Conservation (phyloP, 2,888 invertebrate genomes). For the Tanytarsus gracilentus region DNA sequence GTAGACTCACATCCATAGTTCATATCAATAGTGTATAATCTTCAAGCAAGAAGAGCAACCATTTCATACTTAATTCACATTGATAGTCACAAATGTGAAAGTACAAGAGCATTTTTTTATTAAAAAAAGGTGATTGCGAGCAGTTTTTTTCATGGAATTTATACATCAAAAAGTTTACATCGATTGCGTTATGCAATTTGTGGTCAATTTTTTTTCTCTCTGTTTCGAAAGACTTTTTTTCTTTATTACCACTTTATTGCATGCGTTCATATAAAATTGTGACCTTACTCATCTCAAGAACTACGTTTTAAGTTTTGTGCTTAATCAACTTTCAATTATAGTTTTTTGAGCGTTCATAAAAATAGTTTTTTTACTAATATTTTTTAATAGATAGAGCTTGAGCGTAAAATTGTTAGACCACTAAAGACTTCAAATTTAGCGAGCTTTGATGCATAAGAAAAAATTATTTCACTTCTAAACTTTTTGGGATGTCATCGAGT, state of each 20-base stretch:
- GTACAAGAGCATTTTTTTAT: background rate
- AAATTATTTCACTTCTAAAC: too few species aligned
- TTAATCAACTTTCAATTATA: background rate
- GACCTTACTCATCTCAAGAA: slow-evolving; percentile 1
- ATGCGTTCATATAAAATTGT: background rate
- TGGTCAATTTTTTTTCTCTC: slow-evolving; percentile 7
- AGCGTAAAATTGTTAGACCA: background rate
- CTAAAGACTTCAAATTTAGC: too few species aligned
- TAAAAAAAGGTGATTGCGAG: background rate
- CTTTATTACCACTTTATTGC: too few species aligned
- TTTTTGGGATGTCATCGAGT: too few species aligned
- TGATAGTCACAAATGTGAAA: slow-evolving; percentile 12
- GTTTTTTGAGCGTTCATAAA: too few species aligned
- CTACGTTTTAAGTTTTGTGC: background rate
- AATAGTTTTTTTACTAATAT: background rate
- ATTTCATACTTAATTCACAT: background rate
- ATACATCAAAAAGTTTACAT: background rate
- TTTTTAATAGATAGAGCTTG: background rate
- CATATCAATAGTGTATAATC: background rate
- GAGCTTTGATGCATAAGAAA: too few species aligned
- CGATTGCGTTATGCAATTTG: slow-evolving; percentile 6
- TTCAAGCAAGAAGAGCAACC: too few species aligned
- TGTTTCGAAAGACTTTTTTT: slow-evolving; percentile 6
- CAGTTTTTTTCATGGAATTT: background rate
- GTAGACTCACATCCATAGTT: background rate